Conservation (phyloP, 1,140 invertebrate genomes). For the Psix sp. region DNA sequence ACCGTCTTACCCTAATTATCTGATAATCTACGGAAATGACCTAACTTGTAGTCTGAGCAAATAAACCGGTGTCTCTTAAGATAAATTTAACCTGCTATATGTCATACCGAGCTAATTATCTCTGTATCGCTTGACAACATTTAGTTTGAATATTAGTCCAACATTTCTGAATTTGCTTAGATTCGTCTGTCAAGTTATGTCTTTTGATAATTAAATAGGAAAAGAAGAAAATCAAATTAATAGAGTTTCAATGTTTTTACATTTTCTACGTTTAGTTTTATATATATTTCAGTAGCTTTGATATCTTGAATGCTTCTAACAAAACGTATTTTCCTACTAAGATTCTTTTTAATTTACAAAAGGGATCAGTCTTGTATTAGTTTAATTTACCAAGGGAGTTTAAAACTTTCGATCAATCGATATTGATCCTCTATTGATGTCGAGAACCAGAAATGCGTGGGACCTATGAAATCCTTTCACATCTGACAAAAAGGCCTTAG, state of each 20-base stretch:
- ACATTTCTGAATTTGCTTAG: too few species aligned
- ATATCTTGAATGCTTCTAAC: too few species aligned
- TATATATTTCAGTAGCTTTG: too few species aligned
- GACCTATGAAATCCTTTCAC: constrained; percentile 68
- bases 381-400: background rate
- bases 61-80: constrained; percentile 46
- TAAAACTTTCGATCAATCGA: background rate
- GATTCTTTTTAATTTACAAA: too few species aligned
- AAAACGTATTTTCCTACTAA: too few species aligned
- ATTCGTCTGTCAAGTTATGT: background rate
- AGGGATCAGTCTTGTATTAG: background rate
- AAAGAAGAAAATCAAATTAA: too few species aligned
- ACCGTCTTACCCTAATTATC: constrained; percentile 74
- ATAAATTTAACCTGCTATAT: constrained; percentile 32
- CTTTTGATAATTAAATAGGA: too few species aligned
- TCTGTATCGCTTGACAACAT: background rate
- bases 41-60: constrained; percentile 65
- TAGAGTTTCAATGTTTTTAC: too few species aligned
- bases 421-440: background rate
- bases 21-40: constrained; percentile 71
- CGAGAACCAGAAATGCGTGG: constrained; percentile 65
- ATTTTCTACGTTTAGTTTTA: too few species aligned
- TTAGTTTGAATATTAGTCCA: background rate
- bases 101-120: constrained; percentile 26
- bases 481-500: constrained; percentile 59